Evolutionary conservation across 2,113 vertebrate genomes (phyloP), one percentile per base, ranked within the genome.

Genomic region (Chinchilla lanigera): DNA sequence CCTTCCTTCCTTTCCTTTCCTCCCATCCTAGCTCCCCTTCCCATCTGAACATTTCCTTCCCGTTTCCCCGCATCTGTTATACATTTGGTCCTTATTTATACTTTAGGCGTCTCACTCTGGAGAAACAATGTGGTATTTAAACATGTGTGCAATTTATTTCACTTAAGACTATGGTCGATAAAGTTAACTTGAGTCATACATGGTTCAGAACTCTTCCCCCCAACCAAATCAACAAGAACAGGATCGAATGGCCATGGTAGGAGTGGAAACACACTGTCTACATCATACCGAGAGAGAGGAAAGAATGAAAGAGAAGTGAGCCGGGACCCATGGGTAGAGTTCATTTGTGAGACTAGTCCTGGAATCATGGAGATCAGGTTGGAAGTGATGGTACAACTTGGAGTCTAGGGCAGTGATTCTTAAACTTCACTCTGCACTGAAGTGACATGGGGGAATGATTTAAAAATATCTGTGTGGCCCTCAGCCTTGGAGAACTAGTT

Each of bases 151-250:
- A 41, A 24, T 73, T 41, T 73, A 73, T 73, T 73, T 73, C 69
- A 73, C 69, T 41, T 73, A 24, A 41, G 69, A 24, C 20, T 73
- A 41, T 71, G n/a, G 38, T 41, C 10, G 26, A 33, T 47, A 58
- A 58, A 89, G 85, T 91, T 96, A 33, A 78, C 93, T 7, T 89
- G 73, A 89, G 63, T 92, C 84, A 73, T 16, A 17, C 77, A 38
- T 28, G 30, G n/a, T 81, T 87, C 85, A 47, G 20, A 97, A 94
- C 86, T 89, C 41, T 93, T 94, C 63, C 61, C 17, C 52, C 19
- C 75, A 88, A 71, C 58, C 61, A 95, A 56, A 82, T 26, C 41
- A 85, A 71, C n/a, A 86, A 69, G 50, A 56, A 92, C 22, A 80
- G 30, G 41, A 73, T 44, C 35, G 20, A n/a, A 24, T 26, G 10